Base-by-base conservation (phyloP, 30 jellyfish, hydroid and myxozoan species). In the Turritopsis rubra region DNA sequence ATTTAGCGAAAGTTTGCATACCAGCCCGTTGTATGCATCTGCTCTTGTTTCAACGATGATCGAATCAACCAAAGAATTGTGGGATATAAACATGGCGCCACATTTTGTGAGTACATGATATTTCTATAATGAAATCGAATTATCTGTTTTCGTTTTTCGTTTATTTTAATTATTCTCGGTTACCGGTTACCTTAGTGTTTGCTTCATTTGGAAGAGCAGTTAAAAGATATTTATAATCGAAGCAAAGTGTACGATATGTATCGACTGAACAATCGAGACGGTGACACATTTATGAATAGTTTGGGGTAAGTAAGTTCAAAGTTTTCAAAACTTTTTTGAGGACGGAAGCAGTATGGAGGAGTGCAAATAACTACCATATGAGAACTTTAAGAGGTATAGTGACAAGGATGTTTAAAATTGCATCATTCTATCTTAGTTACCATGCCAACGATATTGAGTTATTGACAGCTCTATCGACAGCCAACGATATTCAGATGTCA, bases 201-300 rank as follows among this genome's bases (percentile, higher is more conserved):
- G 87, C 88, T 91, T 86, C 97, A 91, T 70, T 30, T 91, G 65
- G 97, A 91, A 82, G 97, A 91, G 65, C 94, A 89, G 71, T 81
- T 91, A 29, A 75, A 79, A 28, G 95, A 91, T 70, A 83, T 91
- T 41, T 91, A 82, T 81, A 82, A 82, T 79, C 90, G 83, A 28
- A 84, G 97, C 82, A 81, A 82, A 82, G 96, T 91, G 8, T 65
- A 76, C 23, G 53, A 21, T 9, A 28, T 68, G 52, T 68, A 26
- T 52, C 60, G 60, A 41, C 13, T 66, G 76, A 66, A 25, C 29
- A 22, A 66, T 22, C 76, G 28, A 66, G 29, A 66, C 28, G 29
- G 29, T 66, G 60, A 41, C 13, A 41, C 82, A 28, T 74, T 74
- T 30, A 74, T 74, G 82, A 74, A 29, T 24, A 41, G 77, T 23